Evolutionary conservation across 2,797 vertebrate genomes (phyloP).

Genomic region (Cetoscarus ocellatus): DNA sequence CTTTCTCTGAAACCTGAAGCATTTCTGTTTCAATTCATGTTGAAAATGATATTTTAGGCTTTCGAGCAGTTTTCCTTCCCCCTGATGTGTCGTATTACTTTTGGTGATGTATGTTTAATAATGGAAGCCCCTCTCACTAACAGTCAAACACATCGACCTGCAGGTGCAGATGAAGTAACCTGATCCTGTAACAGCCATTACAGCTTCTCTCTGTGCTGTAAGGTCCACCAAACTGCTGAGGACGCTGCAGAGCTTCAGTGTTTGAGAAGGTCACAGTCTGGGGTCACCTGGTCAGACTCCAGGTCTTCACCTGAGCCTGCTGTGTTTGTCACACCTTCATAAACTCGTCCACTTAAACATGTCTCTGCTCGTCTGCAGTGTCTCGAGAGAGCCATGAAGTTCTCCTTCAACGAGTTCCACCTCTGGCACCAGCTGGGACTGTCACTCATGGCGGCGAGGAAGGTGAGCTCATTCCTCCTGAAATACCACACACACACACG

Average conservation of each 20-base stretch:
- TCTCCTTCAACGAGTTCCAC: conserved; percentile 96
- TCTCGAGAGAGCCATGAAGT: conserved; percentile 98
- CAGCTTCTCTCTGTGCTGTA: too few species aligned
- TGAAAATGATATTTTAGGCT: too few species aligned
- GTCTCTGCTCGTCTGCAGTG: conserved; percentile 82
- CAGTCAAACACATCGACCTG: too few species aligned
- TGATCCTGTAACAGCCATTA: too few species aligned
- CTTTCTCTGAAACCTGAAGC: too few species aligned
- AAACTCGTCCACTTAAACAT: not conserved
- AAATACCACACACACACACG: conserved; percentile 36
- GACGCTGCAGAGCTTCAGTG: not conserved
- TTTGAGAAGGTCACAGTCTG: not conserved
- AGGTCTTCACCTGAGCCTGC: not conserved
- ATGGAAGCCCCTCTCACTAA: too few species aligned
- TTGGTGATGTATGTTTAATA: too few species aligned
- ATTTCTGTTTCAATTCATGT: too few species aligned
- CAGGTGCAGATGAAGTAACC: too few species aligned
- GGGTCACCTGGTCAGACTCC: not conserved
- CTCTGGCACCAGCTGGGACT: conserved; percentile 98
- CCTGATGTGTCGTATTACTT: too few species aligned
- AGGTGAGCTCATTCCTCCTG: conserved; percentile 88
- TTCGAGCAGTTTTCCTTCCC: too few species aligned
- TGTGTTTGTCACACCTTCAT: not conserved
- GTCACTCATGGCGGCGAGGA: conserved; percentile 95
- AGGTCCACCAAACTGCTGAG: too few species aligned